Evolutionary conservation across 2,888 invertebrate species (phyloP), one percentile per base, ranked within the genome.

Genomic region (Rhogogaster chlorosoma): DNA sequence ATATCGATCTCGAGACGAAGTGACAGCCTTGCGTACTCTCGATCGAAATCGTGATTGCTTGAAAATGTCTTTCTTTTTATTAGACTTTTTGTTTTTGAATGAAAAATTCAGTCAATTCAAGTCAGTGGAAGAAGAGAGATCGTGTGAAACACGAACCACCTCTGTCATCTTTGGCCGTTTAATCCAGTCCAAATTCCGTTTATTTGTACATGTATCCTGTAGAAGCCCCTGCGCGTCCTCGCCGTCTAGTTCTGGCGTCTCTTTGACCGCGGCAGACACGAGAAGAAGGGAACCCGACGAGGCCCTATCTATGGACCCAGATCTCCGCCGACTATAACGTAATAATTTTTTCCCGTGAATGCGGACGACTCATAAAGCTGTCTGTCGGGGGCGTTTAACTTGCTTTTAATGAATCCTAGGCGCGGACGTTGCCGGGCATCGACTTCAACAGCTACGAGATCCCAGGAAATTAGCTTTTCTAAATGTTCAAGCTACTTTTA

Each of bases 351-450:
- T 70, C 85, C 49, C 70, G 83, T 87, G 89, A 89, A 88, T 84
- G 87, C 87, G 85, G 61, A 85, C 86, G 86, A 89, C 87, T 89
- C 89, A 87, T 91, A 90, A 90, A 90, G 87, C 87, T 87, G 88
- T 90, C 88, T 83, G 87, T 88, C 87, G 86, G 85, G 88, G 87
- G 88, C 89, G 88, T 90, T 91, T 89, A 90, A 89, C 89, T 89
- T 86, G 88, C 84, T 89, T 89, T 90, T 90, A 91, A 90, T 88
- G 89, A 89, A 90, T 89, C 86, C 87, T 86, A 88, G 88, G 86
- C 88, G 87, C 88, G 89, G 87, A 88, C 87, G 88, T 70, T 36
- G 77, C 36, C 64, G 15, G 38, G 70, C 70, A 57, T 45, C 45
- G 85, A 83, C 67, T 83, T 83, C 78, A 83, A 85, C 53, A 57